Evolutionary conservation across 2,888 invertebrate species (phyloP), one percentile per base, ranked within the genome.

Genomic region (Dendrolimus houi): DNA sequence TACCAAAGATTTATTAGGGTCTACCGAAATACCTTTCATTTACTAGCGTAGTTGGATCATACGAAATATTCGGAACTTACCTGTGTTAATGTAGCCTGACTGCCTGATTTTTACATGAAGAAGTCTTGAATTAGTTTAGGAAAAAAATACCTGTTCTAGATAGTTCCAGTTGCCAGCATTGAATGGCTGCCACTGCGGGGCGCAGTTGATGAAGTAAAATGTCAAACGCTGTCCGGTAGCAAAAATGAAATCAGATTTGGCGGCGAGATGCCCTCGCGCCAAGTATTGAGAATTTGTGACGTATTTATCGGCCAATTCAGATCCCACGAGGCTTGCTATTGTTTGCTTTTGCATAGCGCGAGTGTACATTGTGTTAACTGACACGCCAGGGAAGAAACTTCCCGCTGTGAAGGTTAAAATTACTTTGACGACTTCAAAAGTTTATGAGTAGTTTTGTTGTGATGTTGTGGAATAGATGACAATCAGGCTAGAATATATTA

Each of bases 181-280:
- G 68, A 93, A 92, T 0, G 85, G 85, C 59, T 93, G 93, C 94
- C 94, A 95, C 64, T 94, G 94, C 1, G 94, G 94, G 1, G 93
- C 92, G 1, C 90, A 91, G 69, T 95, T 95, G 56, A 94, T 80
- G 68, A 92, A 94, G 74, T 92, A 93, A 76, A 94, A 94, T 0
- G 93, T 92, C 0, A 92, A 75, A 0, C 87, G 79, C 66, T 94
- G 93, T 53, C 92, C 92, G 9, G 91, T 78, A 0, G 92, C 92
- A 64, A 89, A 93, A n/a, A 93, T 81, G 64, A 91, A 93, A 74
- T 94, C 94, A 10, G 88, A 91, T 69, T 92, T 93, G 1, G 94
- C 93, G 0, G 91, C 79, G 53, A 94, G 78, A 68, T 94, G 94
- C 3, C 94, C 94, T 55, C 93, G 89, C 0, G 94, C 79, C 56